These are phyloP conservation scores for Oscheius sp. DNA, from an alignment of 2,888 invertebrate genomes.

Conservation along the genomic window DNA sequence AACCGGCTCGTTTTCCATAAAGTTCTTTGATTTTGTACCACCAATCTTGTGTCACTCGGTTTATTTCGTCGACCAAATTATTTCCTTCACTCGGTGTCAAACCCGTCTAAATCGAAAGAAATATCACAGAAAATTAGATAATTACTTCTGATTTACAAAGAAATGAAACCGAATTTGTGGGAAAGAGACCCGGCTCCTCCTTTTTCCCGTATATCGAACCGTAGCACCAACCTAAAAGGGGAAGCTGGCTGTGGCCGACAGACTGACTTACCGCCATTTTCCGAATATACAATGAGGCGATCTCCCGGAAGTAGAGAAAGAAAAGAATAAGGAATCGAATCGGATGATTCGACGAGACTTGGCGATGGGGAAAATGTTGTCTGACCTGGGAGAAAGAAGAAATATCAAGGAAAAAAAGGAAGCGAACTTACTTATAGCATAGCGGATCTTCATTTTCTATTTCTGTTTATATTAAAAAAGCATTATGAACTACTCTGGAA, in stretches of 20 bases:
- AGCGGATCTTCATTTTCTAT: slow-evolving; percentile 17
- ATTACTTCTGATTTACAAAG: slow-evolving; percentile 19
- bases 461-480: too few relatives aligned
- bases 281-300: slow-evolving; percentile 32
- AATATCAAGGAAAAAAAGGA: not conserved
- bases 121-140: not conserved
- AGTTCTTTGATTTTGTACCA: slow-evolving; percentile 35
- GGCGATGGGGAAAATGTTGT: slow-evolving; percentile 2
- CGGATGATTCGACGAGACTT: not conserved
- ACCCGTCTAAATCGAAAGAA: not conserved
- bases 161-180: slow-evolving; percentile 31
- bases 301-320: slow-evolving; percentile 41
- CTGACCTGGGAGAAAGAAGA: slow-evolving; percentile 9
- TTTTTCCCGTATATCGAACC: slow-evolving; percentile 28
- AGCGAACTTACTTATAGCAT: slow-evolving; percentile 29
- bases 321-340: slow-evolving; percentile 23
- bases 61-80: slow-evolving; percentile 34
- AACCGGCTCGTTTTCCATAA: slow-evolving; percentile 30
- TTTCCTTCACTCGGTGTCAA: slow-evolving; percentile 11
- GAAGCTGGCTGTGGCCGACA: not conserved
- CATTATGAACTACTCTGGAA: too few relatives aligned
- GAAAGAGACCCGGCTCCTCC: slow-evolving; percentile 37
- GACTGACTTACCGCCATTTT: slow-evolving; percentile 39
- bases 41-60: slow-evolving; percentile 28
- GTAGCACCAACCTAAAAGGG: slow-evolving; percentile 39